Base-by-base conservation (phyloP, 2,113 vertebrate genomes). In the Murina feae region DNA sequence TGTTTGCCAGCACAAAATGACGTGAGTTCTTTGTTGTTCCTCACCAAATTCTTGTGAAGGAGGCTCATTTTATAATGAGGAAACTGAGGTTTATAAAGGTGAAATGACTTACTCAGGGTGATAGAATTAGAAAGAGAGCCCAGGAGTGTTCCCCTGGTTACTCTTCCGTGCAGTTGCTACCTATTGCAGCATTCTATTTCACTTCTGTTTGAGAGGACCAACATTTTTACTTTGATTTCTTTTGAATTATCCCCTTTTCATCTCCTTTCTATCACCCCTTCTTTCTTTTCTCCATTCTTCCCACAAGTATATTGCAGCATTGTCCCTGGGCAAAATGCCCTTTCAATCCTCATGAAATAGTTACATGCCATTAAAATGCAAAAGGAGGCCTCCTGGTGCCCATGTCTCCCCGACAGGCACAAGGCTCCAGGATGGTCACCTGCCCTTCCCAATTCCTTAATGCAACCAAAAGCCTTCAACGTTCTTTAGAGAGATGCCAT, bases 231-330 rank as follows among this genome's bases (percentile, higher is more conserved):
- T 92, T 32, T 21, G 10, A 80, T 42, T 28, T 32, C 66, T 86
- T 91, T 25, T 69, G 20, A 75, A 60, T 42, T 42, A 47, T 35
- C 18, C 37, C 44, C 6, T 71, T 71, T 63, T 79, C 37, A 14
- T 66, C 30, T 60, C 39, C 28, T 75, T 55, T 18, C 1, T 78
- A 82, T 92, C 42, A 47, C 35, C 37, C 32, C 16, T 35, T 74
- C 39, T 79, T 84, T 39, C n/a, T 55, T 39, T 42, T 87, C 30
- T 89, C 13, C 44, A 71, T 69, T 82, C 68, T 86, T 82, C 32
- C 18, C 42, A 35, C 49, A 58, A 74, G 39, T 39, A 21, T 75
- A 86, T 89, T 91, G 68, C 87, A 66, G 65, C 25, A 74, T 79
- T 47, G 66, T n/a, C 85, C 47, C 39, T 28, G 21, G 60, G 14